Conservation (phyloP, 2,113 vertebrate genomes). For the Albula goreensis region DNA sequence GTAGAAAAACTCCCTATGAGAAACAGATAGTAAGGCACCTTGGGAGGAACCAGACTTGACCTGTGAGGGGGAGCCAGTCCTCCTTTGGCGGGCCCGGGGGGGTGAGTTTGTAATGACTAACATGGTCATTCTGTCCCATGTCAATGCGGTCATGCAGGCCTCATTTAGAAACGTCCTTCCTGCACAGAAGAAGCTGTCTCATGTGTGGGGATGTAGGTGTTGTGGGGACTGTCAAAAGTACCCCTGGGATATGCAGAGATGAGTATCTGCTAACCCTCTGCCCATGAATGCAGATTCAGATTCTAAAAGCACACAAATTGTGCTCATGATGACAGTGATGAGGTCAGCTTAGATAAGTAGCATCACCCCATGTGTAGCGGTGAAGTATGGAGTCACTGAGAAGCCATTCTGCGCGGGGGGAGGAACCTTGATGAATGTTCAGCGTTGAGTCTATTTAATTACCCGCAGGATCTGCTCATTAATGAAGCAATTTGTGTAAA, state of each 20-base stretch:
- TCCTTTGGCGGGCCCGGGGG: no score
- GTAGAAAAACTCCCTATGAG: no score
- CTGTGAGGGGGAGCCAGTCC: no score
- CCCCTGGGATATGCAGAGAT: constrained; percentile 62
- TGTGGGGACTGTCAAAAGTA: constrained; percentile 56
- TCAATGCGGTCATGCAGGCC: constrained; percentile 27
- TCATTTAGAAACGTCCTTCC: constrained; percentile 57
- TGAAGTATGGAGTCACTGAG: background rate
- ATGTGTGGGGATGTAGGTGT: background rate
- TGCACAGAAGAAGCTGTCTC: constrained; percentile 48
- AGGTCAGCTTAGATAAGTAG: constrained; percentile 73
- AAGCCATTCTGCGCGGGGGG: constrained; percentile 52
- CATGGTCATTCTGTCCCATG: no score
- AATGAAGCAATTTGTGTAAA: constrained; percentile 58
- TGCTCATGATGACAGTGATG: constrained; percentile 67
- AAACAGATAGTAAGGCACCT: no score
- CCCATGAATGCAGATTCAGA: constrained; percentile 57
- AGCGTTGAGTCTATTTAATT: constrained; percentile 62
- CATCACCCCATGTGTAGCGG: background rate
- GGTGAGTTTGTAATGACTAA: no score
- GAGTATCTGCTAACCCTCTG: constrained; percentile 55
- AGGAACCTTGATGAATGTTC: constrained; percentile 48
- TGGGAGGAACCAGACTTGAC: no score
- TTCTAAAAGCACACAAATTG: constrained; percentile 73
- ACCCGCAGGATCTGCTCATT: constrained; percentile 60